Conservation (phyloP, 2,113 vertebrate genomes). For the Pedetes capensis region DNA sequence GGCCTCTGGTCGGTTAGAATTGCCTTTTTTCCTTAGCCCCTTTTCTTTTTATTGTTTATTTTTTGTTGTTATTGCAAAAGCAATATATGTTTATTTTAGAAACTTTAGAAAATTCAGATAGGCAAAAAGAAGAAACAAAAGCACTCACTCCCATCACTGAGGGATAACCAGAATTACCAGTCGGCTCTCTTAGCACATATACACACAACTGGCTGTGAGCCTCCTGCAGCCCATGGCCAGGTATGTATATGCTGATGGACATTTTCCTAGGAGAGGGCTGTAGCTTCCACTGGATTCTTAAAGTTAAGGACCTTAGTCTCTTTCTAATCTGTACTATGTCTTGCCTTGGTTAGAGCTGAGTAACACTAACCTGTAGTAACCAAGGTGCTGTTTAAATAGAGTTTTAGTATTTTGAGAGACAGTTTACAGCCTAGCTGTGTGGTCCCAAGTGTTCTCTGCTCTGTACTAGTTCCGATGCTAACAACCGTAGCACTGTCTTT, state of each 20-base stretch:
- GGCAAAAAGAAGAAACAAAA: not conserved
- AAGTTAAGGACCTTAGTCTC: not conserved
- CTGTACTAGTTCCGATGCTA: not conserved
- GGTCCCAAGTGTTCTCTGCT: not conserved
- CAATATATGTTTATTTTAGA: conserved; percentile 50
- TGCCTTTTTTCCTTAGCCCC: conserved; percentile 22
- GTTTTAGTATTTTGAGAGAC: not conserved
- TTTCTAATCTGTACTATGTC: not conserved
- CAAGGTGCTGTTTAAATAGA: not conserved
- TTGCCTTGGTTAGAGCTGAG: conserved; percentile 4
- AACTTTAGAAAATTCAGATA: conserved; percentile 31
- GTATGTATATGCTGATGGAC: not conserved
- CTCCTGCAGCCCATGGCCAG: not conserved
- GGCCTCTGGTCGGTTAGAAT: conserved; percentile 17
- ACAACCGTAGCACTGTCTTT: not conserved
- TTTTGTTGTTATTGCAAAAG: conserved; percentile 42
- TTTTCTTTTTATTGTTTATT: conserved; percentile 36
- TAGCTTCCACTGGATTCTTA: not conserved
- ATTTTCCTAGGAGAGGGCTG: not conserved
- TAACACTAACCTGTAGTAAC: not conserved
- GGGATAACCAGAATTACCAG: not conserved
- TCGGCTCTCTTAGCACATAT: not conserved
- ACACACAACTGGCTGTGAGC: not conserved
- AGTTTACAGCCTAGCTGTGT: not conserved
- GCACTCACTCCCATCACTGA: not conserved